These are phyloP conservation scores for Solea solea DNA, from an alignment of 2,113 vertebrate genomes.

Conservation along the genomic window DNA sequence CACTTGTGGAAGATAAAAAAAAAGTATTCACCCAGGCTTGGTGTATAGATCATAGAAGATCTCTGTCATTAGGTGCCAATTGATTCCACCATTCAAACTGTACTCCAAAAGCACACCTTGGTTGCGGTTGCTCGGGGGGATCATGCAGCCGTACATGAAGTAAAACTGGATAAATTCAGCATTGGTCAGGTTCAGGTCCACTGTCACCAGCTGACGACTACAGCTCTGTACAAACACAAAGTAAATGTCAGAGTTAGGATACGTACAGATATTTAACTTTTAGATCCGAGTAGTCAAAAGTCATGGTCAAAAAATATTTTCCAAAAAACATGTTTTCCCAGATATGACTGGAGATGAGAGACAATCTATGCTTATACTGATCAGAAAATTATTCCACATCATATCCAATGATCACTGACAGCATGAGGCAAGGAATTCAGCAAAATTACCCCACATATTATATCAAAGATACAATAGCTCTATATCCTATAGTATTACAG, in stretches of 20 bases:
- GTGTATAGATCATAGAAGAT: conserved; percentile 98
- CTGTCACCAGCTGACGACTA: conserved; percentile 92
- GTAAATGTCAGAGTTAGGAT: too few species aligned
- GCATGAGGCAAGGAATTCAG: too few species aligned
- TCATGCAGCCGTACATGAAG: conserved; percentile 99
- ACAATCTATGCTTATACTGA: too few species aligned
- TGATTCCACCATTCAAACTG: conserved; percentile 95
- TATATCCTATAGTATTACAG: too few species aligned
- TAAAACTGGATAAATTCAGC: conserved; percentile 99
- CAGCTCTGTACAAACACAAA: conserved; percentile 83
- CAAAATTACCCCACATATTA: too few species aligned
- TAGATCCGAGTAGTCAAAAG: background rate
- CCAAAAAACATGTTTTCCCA: too few species aligned
- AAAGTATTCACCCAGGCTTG: conserved; percentile 90
- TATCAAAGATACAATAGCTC: too few species aligned
- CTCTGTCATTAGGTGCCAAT: conserved; percentile 94
- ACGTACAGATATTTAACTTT: background rate
- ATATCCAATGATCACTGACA: too few species aligned
- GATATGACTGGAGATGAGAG: too few species aligned
- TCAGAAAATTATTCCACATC: too few species aligned
- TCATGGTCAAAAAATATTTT: too few species aligned
- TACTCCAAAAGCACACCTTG: conserved; percentile 97
- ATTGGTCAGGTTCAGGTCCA: conserved; percentile 94
- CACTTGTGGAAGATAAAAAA: background rate
- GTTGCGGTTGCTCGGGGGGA: conserved; percentile 92